Evolutionary conservation across 2,888 invertebrate species (phyloP), one percentile per base, ranked within the genome.

Genomic region (Lymantria dispar): DNA sequence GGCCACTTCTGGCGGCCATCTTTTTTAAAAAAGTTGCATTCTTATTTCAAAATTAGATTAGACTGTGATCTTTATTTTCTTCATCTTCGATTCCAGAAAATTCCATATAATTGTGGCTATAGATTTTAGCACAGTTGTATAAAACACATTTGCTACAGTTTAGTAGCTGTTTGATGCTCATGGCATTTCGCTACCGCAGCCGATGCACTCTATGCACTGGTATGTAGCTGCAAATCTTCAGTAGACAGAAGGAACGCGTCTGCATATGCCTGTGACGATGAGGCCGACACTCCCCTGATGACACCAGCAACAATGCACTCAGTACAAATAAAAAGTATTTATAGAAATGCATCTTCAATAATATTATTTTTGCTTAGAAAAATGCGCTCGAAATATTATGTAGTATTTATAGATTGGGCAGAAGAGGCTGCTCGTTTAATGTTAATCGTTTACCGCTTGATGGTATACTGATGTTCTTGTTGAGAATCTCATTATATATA

Each of bases 171-270:
- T 40, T 40, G 14, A 7, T 40, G 9, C 15, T 14, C 38, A 10
- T 13, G 11, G 12, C 8, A 8, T 1, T 10, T 43, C 43, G n/a
- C 53, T 72, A 69, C 31, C 61, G 53, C 33, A 62, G 43, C n/a
- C 43, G 65, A 47, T 78, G 65, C 46, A 72, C 72, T 13, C 58
- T 67, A 48, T 76, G 72, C 2, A 64, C 46, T 0, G 77, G 78
- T 3, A 71, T 62, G 56, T 73, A 82, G 56, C 75, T 79, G 74
- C 89, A 89, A 37, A 88, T 64, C 52, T 89, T 89, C 51, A 85
- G 62, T 41, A 85, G 70, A 54, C 89, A 86, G 58, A 80, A 74
- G 3, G 80, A 70, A 7, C 81, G 65, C 52, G 75, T 83, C 33
- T 78, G 72, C 46, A 47, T 64, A 56, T 69, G 83, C 38, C 52